These are phyloP conservation scores for Pristionchus exspectatus DNA, from an alignment of 2,888 invertebrate genomes.

Conservation along the genomic window DNA sequence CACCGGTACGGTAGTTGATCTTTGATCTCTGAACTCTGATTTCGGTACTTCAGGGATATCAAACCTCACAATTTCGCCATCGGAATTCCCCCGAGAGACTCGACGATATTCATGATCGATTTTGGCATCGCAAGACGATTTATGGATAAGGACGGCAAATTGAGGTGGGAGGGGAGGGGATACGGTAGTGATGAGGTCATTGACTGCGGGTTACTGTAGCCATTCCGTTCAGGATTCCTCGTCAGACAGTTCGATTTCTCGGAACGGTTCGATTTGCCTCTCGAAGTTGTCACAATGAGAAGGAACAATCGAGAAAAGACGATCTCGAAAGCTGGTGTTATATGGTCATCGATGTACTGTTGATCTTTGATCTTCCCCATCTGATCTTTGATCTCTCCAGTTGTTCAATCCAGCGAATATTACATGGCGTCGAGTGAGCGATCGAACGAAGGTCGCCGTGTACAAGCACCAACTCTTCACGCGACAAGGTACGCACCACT, in stretches of 20 bases:
- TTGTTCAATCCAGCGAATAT: conserved; percentile 34
- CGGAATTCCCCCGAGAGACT: conserved; percentile 21
- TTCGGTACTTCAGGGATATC: conserved; percentile 27
- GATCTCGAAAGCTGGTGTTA: conserved; percentile 43
- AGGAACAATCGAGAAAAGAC: conserved; percentile 49
- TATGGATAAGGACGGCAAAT: conserved; percentile 40
- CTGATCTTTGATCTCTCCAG: conserved; percentile 40
- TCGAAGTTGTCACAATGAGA: conserved; percentile 37
- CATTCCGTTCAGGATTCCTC: conserved; percentile 39
- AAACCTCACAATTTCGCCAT: conserved; percentile 52
- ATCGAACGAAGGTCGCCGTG: conserved; percentile 6
- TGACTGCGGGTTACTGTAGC: background rate
- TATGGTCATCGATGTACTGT: conserved; percentile 12
- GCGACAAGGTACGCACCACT: background rate
- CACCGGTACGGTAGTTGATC: conserved; percentile 39
- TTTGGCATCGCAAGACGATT: conserved; percentile 43
- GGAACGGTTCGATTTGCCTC: conserved; percentile 49
- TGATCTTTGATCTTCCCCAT: background rate
- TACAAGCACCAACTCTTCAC: conserved; percentile 39
- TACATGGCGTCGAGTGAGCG: conserved; percentile 19
- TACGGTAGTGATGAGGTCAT: background rate
- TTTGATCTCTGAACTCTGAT: background rate
- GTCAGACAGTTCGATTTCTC: conserved; percentile 41
- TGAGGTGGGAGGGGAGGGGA: conserved; percentile 13
- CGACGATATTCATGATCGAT: conserved; percentile 49